Evolutionary conservation across 2,797 vertebrate genomes (phyloP), one percentile per base, ranked within the genome.

Genomic region (Chromis chromis): DNA sequence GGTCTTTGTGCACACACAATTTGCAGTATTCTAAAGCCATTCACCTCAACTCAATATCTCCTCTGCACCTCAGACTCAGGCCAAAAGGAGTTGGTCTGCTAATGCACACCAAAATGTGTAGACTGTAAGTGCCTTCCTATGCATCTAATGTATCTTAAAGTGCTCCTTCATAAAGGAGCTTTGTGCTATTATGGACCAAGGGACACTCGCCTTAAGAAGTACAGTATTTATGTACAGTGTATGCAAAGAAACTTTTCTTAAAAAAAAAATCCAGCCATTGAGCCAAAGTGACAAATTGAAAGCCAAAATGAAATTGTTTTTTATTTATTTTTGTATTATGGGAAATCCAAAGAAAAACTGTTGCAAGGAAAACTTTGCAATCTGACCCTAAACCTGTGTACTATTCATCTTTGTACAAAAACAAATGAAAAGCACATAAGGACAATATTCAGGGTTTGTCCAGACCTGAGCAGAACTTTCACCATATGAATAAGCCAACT

Each of bases 261-360:
- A 50, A 65, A 73, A 75, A 72, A 71, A 67, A 78, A 78, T 86
- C 82, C 91, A 91, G 79, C 84, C 84, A 86, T 88, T 92, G 92
- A 95, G 94, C 95, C 95, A 94, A 94, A 94, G 88, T 89, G 84
- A 91, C 81, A 84, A 93, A 93, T 92, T 91, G 72, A 93, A 93
- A 89, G 84, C 88, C 92, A 91, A 94, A 94, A 90, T 84, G 75
- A 92, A 86, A 89, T 85, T 84, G 65, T 91, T 90, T 88, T 89
- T 88, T 86, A 93, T 94, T 95, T 94, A 93, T 94, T 93, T 95
- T 90, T 93, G 74, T 93, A 89, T 76, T 31, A 70, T 91, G 83
- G 70, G 77, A 91, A 87, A 91, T 88, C 92, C 93, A 95, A 95
- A 94, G 90, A 93, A 76, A 91, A 88, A 84, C 70, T 63, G 72